Evolutionary conservation across 2,113 vertebrate species (phyloP), one percentile per base, ranked within the genome.

Genomic region (Oenanthe melanoleuca): DNA sequence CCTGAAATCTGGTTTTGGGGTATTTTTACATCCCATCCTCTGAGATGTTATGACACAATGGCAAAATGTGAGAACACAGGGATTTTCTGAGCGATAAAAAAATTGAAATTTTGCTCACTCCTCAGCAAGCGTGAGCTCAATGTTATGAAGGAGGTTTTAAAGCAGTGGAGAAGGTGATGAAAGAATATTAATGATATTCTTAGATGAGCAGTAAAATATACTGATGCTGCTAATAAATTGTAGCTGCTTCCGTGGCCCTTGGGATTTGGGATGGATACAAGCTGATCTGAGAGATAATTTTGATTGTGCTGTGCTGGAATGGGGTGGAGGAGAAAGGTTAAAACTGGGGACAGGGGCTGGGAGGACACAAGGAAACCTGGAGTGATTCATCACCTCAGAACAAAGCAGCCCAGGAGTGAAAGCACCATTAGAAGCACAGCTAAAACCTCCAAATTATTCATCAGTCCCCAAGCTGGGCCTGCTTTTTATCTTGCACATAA

Each of bases 401-500:
- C 80, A 78, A 81, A 9, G 57, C 89, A 63, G 65, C 77, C 53
- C 53, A 31, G 0, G 6, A 9, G 33, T 25, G 77, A 65, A 72
- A 20, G 55, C 65, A 59, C 86, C 44, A 66, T 77, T 72, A 86
- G 15, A 26, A 61, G 81, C 25, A 2, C 38, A 47, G 19, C 2
- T 59, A 61, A 93, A 78, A 53, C 37, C 83, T 82, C 86, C 60
- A 1, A 86, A 88, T 95, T 79, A 60, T 83, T 64, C 44, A 71
- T 57, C 81, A 80, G 31, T 47, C 69, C 59, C 38, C 6, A 26
- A 9, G 3, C 28, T 20, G 5, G 24, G 31, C 26, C 9, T 21
- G 82, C 55, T 60, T 87, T 82, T 77, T 64, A 85, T 95, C 93
- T 95, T 92, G 83, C 93, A 96, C 85, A 96, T 86, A 53, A 80